These are phyloP conservation scores for Microvelia longipes DNA, from an alignment of 1,140 invertebrate species.

Conservation along the genomic window DNA sequence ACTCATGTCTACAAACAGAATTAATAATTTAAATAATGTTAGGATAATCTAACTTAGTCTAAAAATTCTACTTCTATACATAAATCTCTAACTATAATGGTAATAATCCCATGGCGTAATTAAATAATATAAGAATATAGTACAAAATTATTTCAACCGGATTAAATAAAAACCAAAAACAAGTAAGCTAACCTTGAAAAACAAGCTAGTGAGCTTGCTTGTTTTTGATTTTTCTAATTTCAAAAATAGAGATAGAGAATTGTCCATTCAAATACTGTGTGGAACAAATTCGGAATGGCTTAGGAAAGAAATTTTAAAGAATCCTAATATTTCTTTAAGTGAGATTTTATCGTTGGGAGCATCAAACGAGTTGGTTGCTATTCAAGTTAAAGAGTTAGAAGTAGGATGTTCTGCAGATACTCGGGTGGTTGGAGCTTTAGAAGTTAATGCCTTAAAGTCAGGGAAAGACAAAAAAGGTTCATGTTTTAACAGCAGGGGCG, in stretches of 20 bases:
- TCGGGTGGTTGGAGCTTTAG: background rate
- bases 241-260: background rate
- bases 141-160: no score
- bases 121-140: no score
- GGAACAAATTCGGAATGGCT: background rate
- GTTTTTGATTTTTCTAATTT: no score
- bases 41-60: no score
- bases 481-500: background rate
- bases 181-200: no score
- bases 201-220: no score
- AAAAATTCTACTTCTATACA: no score
- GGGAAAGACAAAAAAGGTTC: background rate
- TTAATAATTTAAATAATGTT: no score
- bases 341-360: background rate
- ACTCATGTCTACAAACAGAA: no score
- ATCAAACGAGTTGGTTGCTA: background rate
- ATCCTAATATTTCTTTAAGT: background rate
- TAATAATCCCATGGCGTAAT: no score
- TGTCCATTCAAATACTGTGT: background rate
- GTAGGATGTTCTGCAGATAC: background rate
- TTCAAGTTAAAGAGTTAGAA: background rate
- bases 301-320: background rate
- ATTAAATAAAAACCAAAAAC: no score
- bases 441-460: background rate
- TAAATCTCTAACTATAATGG: no score